phyloP scores from a whole-genome alignment of 2,888 invertebrate species.

The Mesorhabditis sp. region DNA sequence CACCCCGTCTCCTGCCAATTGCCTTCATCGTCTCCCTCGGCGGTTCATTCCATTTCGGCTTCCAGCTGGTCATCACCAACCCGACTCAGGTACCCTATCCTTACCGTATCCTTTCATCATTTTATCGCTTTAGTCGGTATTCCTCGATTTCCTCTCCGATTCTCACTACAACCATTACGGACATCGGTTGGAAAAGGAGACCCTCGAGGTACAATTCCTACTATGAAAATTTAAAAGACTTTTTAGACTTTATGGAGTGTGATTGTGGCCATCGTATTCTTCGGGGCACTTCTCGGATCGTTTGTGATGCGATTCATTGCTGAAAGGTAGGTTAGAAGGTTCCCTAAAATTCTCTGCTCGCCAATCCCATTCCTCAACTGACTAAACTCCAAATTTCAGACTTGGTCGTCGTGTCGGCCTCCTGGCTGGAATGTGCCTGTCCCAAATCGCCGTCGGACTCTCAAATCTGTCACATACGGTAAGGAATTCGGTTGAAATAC shows the following conservation, averaged over 20 bases:
- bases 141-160: not conserved
- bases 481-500: not conserved
- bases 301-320: constrained; percentile 29
- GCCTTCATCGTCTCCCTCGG: constrained; percentile 35
- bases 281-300: constrained; percentile 43
- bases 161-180: constrained; percentile 1
- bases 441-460: not conserved
- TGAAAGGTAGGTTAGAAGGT: constrained; percentile 37
- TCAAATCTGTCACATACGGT: not conserved
- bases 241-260: constrained; percentile 47
- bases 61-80: constrained; percentile 44
- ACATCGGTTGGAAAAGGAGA: not conserved
- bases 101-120: not conserved
- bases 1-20: constrained; percentile 8
- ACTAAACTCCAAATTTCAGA: not conserved
- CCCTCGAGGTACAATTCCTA: not conserved
- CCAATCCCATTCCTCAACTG: not conserved
- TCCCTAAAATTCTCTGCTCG: not conserved
- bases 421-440: not conserved
- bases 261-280: constrained; percentile 43
- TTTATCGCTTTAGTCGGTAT: not conserved
- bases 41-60: constrained; percentile 48
- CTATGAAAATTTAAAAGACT: not conserved
- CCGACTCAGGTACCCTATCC: constrained; percentile 35
- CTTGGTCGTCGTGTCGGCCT: not conserved